Conservation (phyloP, 2,888 invertebrate genomes). For the Drosophila diplacantha region DNA sequence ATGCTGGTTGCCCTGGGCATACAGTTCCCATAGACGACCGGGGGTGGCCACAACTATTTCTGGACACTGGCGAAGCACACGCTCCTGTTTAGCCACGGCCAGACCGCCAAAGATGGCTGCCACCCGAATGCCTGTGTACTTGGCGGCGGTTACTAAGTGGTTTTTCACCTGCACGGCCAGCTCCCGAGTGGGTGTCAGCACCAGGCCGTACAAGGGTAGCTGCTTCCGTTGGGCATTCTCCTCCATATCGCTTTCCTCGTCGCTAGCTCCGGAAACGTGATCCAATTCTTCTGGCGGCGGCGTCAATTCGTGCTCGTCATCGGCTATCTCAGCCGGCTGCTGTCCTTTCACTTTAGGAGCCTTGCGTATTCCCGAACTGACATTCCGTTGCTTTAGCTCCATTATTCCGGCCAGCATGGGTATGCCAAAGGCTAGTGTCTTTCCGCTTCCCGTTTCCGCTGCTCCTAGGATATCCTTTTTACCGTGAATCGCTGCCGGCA, state of each 20-base stretch:
- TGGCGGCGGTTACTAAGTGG: constrained; percentile 88
- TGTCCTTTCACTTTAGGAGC: constrained; percentile 55
- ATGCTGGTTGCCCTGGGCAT: constrained; percentile 87
- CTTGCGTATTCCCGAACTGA: constrained; percentile 73
- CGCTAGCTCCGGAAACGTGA: constrained; percentile 62
- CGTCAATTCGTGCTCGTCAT: constrained; percentile 73
- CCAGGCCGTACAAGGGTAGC: constrained; percentile 84
- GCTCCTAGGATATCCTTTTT: constrained; percentile 97
- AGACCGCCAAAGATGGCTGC: constrained; percentile 96
- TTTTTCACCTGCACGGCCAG: constrained; percentile 95
- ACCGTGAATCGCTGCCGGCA: constrained; percentile 91
- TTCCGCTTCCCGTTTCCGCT: constrained; percentile 99
- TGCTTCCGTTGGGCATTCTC: constrained; percentile 31
- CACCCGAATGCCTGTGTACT: constrained; percentile 86
- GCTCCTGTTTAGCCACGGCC: constrained; percentile 94
- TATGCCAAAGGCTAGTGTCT: constrained; percentile 97
- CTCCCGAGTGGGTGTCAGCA: constrained; percentile 97
- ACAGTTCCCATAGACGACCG: constrained; percentile 96
- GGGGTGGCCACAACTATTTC: constrained; percentile 98
- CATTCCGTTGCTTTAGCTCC: constrained; percentile 80
- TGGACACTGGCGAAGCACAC: constrained; percentile 88
- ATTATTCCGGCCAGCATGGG: constrained; percentile 93
- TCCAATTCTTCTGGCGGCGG: constrained; percentile 76
- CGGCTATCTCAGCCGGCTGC: constrained; percentile 17
- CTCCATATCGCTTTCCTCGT: constrained; percentile 55